These are phyloP conservation scores for Lissocephala sabroskyi DNA, from an alignment of 2,888 invertebrate species.

Conservation along the genomic window DNA sequence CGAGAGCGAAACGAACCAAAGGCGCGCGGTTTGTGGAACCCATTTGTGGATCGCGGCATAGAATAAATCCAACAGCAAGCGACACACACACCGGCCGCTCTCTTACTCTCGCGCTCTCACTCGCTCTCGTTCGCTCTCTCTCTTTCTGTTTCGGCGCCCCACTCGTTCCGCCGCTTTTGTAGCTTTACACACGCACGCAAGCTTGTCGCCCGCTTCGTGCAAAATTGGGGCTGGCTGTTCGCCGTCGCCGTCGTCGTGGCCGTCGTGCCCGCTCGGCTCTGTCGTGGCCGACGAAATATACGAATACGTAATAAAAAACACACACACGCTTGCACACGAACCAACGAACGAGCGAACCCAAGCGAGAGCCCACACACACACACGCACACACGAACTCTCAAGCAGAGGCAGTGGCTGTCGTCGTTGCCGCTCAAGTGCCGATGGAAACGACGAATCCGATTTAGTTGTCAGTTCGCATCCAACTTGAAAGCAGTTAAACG, in stretches of 20 bases:
- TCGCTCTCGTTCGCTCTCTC: conserved; percentile 8
- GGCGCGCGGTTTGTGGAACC: conserved; percentile 42
- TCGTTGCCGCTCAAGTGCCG: conserved; percentile 31
- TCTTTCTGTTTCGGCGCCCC: too few species aligned
- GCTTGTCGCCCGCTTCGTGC: conserved; percentile 21
- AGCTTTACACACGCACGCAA: conserved; percentile 2
- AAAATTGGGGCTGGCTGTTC: conserved; percentile 8
- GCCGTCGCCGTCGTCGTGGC: conserved; percentile 17
- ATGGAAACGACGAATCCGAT: conserved; percentile 61
- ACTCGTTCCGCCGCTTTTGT: not conserved
- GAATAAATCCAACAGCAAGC: not conserved
- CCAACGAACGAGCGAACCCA: too few species aligned
- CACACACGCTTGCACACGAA: conserved; percentile 3
- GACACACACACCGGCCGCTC: conserved; percentile 4
- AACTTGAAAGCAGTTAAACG: conserved; percentile 71
- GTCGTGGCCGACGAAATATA: conserved; percentile 29
- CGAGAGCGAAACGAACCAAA: conserved; percentile 13
- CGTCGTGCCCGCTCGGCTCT: conserved; percentile 25
- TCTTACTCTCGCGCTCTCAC: conserved; percentile 11
- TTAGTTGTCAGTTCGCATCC: conserved; percentile 73
- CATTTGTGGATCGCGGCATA: conserved; percentile 31
- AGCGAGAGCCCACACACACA: not conserved
- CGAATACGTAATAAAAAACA: conserved; percentile 13
- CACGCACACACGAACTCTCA: not conserved
- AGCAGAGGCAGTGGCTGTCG: too few species aligned